Evolutionary conservation across 2,888 invertebrate species (phyloP), one percentile per base, ranked within the genome.

Genomic region (Sclerodermus sp.): DNA sequence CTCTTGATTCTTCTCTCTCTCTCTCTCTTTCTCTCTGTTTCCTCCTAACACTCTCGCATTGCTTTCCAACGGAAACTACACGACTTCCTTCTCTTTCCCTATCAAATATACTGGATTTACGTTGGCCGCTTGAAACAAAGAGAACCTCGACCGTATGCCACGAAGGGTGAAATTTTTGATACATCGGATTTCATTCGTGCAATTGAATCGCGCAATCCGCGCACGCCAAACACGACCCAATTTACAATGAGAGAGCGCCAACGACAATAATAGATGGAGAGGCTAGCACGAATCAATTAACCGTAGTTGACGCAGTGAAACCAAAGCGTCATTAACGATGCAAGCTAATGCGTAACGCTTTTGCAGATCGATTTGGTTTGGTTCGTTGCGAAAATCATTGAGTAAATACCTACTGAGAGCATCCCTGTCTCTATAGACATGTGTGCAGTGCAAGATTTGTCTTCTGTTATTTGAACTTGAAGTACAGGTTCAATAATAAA

Each of bases 211-310:
- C 32, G 44, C 47, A 50, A 46, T 42, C 45, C 23, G 23, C 3
- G 23, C 23, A 23, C 23, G 23, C 23, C 23, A 23, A 23, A 23
- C 23, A 23, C 43, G 55, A 52, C 45, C 48, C 45, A 64, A 60
- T 62, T 57, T 52, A 55, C 57, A 59, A 59, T 53, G 47, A 57
- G 23, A 23, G 23, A 8, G 23, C 23, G 23, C 23, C 23, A 23
- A 8, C 23, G 59, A 53, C 56, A 55, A 66, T 67, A 62, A 64
- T 57, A 61, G 61, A 58, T 53, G 50, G 54, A 47, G 52, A 51
- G 54, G 49, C 53, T 54, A 55, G 65, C 62, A 58, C 55, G 60
- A 64, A 68, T 68, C 67, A 68, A 68, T 67, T 66, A 64, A 64
- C 53, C 59, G 56, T 60, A 64, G 62, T 61, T 57, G 62, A 62